Evolutionary conservation across 2,888 invertebrate genomes (phyloP), one percentile per base, ranked within the genome.

Genomic region (Neoitamus cyanurus): DNA sequence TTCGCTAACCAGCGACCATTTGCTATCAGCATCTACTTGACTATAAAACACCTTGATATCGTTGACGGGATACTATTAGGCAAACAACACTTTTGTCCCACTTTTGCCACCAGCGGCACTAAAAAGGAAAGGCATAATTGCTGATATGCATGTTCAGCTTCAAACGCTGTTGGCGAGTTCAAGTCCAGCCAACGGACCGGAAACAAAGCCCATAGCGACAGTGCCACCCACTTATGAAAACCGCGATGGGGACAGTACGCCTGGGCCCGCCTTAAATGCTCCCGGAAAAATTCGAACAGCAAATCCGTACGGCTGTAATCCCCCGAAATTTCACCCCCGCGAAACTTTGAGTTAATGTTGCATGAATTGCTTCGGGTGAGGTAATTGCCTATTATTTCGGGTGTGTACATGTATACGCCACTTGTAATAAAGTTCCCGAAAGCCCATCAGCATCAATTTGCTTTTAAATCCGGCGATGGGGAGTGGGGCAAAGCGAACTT

Each of bases 401-500:
- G n/a, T 75, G 42, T 75, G 37, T 36, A 42, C 75, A 42, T 25
- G 30, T 42, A 25, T 31, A 4, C 7, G 42, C 34, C 42, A 42
- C 11, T 37, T 75, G 75, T 75, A 37, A 46, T 73, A 30, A 20
- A 73, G 75, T 70, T 70, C 25, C 28, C n/a, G 31, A 75, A 46
- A 42, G 75, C 75, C 75, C 75, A 75, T 58, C 48, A 78, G 78
- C 78, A 78, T 78, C 78, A 78, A 78, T 78, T 46, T 78, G 78
- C 31, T 31, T 48, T 78, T 30, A 78, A 48, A 78, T 48, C 48
- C 30, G 78, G 5, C 78, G 15, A 28, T 31, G 70, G 30, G 48
- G 70, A 31, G 9, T 58, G 58, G 7, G 58, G n/a, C 46, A 46
- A 48, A 30, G 25, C 42, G 75, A 78, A 78, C 78, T 78, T 78